These are phyloP conservation scores for Drosophila infuscata DNA, from an alignment of 2,888 invertebrate genomes.

Conservation along the genomic window DNA sequence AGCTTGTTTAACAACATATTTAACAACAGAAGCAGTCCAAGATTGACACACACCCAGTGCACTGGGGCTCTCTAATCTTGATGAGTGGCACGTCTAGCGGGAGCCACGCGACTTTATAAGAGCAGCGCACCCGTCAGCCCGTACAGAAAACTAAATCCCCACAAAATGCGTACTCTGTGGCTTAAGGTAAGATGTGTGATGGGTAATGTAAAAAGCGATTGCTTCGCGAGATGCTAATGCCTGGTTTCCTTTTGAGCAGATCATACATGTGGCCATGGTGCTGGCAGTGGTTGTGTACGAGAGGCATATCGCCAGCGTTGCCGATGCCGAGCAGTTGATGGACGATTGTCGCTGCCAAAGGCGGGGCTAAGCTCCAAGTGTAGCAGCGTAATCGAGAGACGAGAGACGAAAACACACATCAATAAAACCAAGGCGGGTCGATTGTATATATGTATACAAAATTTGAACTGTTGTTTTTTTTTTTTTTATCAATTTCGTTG, in stretches of 20 bases:
- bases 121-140: constrained; percentile 38
- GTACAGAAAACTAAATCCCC: constrained; percentile 42
- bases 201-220: not conserved
- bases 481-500: constrained; percentile 56
- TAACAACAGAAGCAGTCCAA: constrained; percentile 50
- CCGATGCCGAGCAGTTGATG: constrained; percentile 35
- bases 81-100: constrained; percentile 63
- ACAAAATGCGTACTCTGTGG: constrained; percentile 59
- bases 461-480: constrained; percentile 45
- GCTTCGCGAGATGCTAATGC: constrained; percentile 3
- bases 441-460: constrained; percentile 53
- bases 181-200: constrained; percentile 54
- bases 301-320: constrained; percentile 26
- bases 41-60: constrained; percentile 30
- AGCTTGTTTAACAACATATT: constrained; percentile 57
- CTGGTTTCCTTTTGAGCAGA: constrained; percentile 41
- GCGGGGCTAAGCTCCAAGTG: constrained; percentile 46
- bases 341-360: constrained; percentile 59
- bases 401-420: constrained; percentile 33
- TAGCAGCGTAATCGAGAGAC: constrained; percentile 14
- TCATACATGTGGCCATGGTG: constrained; percentile 51
- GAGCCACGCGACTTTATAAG: constrained; percentile 71
- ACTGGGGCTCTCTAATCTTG: constrained; percentile 53
- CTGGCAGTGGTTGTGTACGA: constrained; percentile 47
- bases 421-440: constrained; percentile 62